Evolutionary conservation across 2,797 vertebrate species (phyloP).

Genomic region (Rhinella marina): DNA sequence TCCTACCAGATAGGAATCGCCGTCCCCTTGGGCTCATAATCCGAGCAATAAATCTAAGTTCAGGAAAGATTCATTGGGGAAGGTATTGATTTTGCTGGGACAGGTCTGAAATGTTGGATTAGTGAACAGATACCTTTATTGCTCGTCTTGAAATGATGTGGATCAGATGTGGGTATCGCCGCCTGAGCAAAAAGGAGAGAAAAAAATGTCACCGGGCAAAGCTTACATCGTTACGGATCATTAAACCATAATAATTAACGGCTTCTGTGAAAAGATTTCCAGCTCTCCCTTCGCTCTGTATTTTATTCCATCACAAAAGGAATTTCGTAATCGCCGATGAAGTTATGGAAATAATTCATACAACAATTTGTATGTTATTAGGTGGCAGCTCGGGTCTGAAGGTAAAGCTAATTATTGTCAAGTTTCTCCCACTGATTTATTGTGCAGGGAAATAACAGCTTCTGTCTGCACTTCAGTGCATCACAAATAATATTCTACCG

Average conservation of each 20-base stretch:
- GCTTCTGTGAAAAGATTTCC: slow-evolving; percentile 23
- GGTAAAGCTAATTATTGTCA: slow-evolving; percentile 35
- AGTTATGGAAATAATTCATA: slow-evolving; percentile 54
- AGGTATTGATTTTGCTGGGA: slow-evolving; percentile 55
- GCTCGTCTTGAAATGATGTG: slow-evolving; percentile 15
- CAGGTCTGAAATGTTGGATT: not conserved
- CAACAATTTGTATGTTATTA: slow-evolving; percentile 40
- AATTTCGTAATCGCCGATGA: slow-evolving; percentile 18
- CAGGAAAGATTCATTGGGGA: slow-evolving; percentile 57
- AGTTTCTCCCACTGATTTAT: slow-evolving; percentile 39
- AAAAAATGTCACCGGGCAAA: slow-evolving; percentile 40
- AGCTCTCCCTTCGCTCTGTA: slow-evolving; percentile 17
- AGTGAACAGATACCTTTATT: slow-evolving; percentile 37
- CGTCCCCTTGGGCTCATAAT: slow-evolving; percentile 39
- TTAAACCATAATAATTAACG: slow-evolving; percentile 55
- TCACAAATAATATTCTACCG: slow-evolving; percentile 25
- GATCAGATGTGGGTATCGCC: not conserved
- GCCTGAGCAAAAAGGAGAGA: slow-evolving; percentile 3
- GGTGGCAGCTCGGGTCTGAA: slow-evolving; percentile 19
- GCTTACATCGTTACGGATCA: slow-evolving; percentile 42
- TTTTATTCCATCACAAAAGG: slow-evolving; percentile 43
- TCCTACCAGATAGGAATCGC: slow-evolving; percentile 26
- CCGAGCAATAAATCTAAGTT: slow-evolving; percentile 41
- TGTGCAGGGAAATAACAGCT: slow-evolving; percentile 31
- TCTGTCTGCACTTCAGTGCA: slow-evolving; percentile 2